Evolutionary conservation across 1,140 invertebrate genomes (phyloP), one percentile per base, ranked within the genome.

Genomic region (Saccostrea cuccullata): DNA sequence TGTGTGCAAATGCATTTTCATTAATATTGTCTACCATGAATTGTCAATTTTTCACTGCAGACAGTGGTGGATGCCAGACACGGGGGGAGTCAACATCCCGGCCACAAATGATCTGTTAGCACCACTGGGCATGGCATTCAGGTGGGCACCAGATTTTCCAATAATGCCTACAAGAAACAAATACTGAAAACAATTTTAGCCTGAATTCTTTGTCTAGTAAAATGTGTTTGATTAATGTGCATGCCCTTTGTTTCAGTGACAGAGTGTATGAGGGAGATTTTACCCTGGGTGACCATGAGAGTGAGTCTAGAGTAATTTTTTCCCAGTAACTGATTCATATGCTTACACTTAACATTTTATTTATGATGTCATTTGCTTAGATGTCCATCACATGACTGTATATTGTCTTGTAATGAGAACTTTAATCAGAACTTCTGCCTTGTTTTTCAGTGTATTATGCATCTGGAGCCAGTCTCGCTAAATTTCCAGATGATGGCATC

Each of bases 11-110:
- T 47, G 9, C 47, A 0, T 47, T 9, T 3, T 6, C 6, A 2
- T 47, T 47, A 0, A 6, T 47, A 5, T 5, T 47, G 9, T 47
- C 6, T 47, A 47, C 47, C 5, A 47, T 47, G 0, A 47, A 1
- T 47, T 47, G 9, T 8, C 5, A 2, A 47, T 47, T 47, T 47
- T 47, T 6, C 47, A 47, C 47, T n/a, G 20, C 92, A 97, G 97
- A 89, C 96, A 96, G 91, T 96, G 96, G 96, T 98, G 98, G 98
- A 97, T 98, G 95, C 98, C 98, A 9, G 98, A 98, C 92, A 98
- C 98, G 0, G 98, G 98, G n/a, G 98, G 98, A 6, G 96, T 98
- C 1, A 99, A 99, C 95, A 96, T 99, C 86, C 98, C 98, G 9
- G 98, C 98, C 2, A 94, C 99, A 58, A 99, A 99, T 94, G 98